These are phyloP conservation scores for Apantesis nais DNA, from an alignment of 2,888 invertebrate species.

Conservation along the genomic window DNA sequence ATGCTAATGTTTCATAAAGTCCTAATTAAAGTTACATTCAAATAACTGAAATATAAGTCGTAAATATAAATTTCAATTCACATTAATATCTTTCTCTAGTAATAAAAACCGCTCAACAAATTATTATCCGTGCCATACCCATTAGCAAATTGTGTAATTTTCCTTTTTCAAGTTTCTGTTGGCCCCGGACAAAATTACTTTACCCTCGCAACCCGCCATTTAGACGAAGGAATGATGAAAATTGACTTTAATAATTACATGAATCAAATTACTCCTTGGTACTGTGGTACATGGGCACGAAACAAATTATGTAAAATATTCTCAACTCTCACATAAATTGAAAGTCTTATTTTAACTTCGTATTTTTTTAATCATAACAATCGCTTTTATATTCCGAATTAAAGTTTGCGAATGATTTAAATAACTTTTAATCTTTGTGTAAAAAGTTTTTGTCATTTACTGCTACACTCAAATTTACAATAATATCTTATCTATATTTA, in stretches of 20 bases:
- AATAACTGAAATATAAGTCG: slow-evolving; percentile 40
- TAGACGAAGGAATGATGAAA: slow-evolving; percentile 75
- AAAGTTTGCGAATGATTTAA: not conserved
- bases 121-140: slow-evolving; percentile 72
- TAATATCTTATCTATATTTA: no score
- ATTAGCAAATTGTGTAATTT: slow-evolving; percentile 84
- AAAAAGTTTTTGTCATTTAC: not conserved
- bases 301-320: slow-evolving; percentile 33
- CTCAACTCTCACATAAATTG: slow-evolving; percentile 26
- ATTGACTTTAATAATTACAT: slow-evolving; percentile 71
- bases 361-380: slow-evolving; percentile 14
- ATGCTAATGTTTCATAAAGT: not conserved
- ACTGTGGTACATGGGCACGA: slow-evolving; percentile 40
- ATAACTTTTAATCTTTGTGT: not conserved
- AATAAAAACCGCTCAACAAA: slow-evolving; percentile 74
- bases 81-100: slow-evolving; percentile 65
- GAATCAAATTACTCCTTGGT: slow-evolving; percentile 63
- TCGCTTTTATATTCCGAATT: not conserved
- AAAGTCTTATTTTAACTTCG: slow-evolving; percentile 25
- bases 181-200: slow-evolving; percentile 76
- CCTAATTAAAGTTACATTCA: slow-evolving; percentile 6
- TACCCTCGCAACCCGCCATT: slow-evolving; percentile 75
- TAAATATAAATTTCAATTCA: slow-evolving; percentile 60
- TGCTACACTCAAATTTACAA: not conserved
- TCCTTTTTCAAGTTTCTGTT: slow-evolving; percentile 80